Percentiles rank a stretch among this genome's conserved stretches.
Conservation (phyloP, 2,113 vertebrate genomes). For the Otis tarda region DNA sequence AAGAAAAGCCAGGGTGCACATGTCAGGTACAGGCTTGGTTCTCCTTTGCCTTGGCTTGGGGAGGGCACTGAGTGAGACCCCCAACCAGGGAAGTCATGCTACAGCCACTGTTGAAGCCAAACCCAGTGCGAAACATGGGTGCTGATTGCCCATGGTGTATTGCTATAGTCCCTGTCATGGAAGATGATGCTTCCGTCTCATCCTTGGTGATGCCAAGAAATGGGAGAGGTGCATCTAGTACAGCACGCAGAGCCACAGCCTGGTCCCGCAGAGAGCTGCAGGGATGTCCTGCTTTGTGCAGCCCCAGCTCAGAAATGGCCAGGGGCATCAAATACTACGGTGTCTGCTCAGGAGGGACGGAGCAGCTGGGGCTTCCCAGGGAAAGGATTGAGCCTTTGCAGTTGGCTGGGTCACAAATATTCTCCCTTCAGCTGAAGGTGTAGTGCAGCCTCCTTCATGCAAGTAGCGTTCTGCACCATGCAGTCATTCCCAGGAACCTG, state of each 20-base stretch:
- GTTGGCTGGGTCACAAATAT: not conserved
- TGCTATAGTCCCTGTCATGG: no score
- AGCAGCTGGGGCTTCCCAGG: not conserved
- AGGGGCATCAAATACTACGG: rapidly evolving
- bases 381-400: not conserved
- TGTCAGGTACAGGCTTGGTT: not conserved
- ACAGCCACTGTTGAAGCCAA: not conserved
- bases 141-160: not conserved
- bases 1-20: not conserved
- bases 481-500: not conserved
- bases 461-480: not conserved
- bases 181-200: not conserved
- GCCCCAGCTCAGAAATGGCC: not conserved
- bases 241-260: not conserved
- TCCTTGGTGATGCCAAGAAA: not conserved
- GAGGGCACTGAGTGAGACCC: not conserved
- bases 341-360: not conserved
- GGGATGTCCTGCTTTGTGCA: not conserved
- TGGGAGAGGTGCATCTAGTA: not conserved
- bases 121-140: rapidly evolving
- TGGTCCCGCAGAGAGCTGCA: rapidly evolving
- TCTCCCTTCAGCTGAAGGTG: not conserved
- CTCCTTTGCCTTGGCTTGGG: not conserved
- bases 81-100: not conserved
- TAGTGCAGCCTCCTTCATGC: not conserved